Conservation (phyloP, 2,888 invertebrate species). For the Phorcus lineatus region DNA sequence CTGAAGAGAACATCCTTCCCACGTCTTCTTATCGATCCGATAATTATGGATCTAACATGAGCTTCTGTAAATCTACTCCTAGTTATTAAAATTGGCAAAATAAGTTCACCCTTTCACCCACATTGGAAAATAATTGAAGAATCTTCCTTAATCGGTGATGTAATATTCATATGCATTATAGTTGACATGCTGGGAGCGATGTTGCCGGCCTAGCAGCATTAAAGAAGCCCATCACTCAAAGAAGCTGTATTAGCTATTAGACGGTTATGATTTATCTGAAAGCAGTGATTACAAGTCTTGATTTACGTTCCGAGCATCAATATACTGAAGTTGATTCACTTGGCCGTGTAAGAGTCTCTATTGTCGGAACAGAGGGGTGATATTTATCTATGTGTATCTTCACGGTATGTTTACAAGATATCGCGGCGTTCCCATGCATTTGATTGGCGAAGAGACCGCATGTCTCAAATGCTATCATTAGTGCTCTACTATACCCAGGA, state of each 20-base stretch:
- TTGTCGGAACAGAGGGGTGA: background rate
- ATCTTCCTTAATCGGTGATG: background rate
- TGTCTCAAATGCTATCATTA: background rate
- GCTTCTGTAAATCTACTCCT: background rate
- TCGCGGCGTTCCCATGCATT: background rate
- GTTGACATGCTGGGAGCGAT: background rate
- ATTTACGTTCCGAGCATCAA: background rate
- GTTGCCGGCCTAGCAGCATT: background rate
- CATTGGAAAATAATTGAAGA: background rate
- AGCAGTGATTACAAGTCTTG: background rate
- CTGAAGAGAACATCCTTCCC: no score
- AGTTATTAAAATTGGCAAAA: background rate
- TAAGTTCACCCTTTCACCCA: background rate
- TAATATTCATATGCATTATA: constrained; percentile 4
- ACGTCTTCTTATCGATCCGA: no score
- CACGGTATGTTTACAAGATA: background rate
- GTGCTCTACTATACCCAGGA: background rate
- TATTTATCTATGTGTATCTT: background rate
- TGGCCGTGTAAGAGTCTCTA: background rate
- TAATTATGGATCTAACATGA: background rate
- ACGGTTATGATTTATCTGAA: constrained; percentile 3
- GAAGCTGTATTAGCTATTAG: background rate
- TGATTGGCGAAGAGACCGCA: background rate
- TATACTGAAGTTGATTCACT: background rate
- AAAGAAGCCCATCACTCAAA: background rate